Evolutionary conservation across 2,113 vertebrate genomes (phyloP).

Genomic region (Sturnira hondurensis): DNA sequence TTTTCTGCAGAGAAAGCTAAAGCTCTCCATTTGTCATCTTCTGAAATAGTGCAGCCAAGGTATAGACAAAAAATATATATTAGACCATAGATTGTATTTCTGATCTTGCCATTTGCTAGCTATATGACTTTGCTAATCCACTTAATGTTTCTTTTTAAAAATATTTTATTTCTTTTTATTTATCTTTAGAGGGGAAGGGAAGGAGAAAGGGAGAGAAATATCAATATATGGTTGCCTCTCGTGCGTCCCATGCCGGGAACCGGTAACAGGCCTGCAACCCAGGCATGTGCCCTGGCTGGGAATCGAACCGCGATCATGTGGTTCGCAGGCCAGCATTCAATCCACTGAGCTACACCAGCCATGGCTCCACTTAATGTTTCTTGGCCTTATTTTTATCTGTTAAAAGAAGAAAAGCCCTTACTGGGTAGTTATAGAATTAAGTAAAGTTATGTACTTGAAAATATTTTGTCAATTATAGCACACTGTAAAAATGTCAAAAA

Average conservation of each 20-base stretch:
- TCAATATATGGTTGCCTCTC: too few relatives aligned
- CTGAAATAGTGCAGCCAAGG: not conserved
- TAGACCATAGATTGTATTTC: not conserved
- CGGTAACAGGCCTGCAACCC: too few relatives aligned
- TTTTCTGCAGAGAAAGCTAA: constrained; percentile 27
- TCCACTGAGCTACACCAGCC: too few relatives aligned
- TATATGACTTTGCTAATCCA: not conserved
- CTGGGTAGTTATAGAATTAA: not conserved
- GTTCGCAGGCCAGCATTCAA: too few relatives aligned
- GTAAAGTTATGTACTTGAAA: constrained; percentile 33
- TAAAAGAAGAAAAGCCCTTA: constrained; percentile 9
- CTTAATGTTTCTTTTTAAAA: not conserved
- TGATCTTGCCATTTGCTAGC: constrained; percentile 16
- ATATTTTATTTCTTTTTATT: too few relatives aligned
- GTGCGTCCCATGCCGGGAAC: too few relatives aligned
- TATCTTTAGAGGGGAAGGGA: too few relatives aligned
- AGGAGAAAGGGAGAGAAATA: too few relatives aligned
- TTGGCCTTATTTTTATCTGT: not conserved
- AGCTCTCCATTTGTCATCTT: not conserved
- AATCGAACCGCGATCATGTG: too few relatives aligned
- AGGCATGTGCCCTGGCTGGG: too few relatives aligned
- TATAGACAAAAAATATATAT: constrained; percentile 5
- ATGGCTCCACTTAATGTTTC: not conserved
- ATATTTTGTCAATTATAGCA: constrained; percentile 10
- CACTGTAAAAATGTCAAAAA: constrained; percentile 11